Percentiles rank a stretch among this genome's conserved stretches.
These are phyloP conservation scores for Sepiola atlantica DNA, from an alignment of 2,888 invertebrate species.

Conservation along the genomic window DNA sequence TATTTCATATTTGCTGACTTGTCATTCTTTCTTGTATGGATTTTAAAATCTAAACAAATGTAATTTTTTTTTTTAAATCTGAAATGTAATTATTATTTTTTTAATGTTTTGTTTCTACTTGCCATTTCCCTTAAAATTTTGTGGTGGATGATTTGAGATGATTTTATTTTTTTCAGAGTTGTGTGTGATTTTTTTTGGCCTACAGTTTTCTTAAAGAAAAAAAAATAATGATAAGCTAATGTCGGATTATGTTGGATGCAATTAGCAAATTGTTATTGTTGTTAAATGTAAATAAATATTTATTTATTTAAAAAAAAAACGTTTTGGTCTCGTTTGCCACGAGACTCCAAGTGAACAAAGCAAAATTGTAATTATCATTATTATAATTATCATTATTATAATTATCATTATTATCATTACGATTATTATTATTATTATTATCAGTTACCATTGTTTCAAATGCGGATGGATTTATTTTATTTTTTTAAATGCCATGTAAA, in stretches of 20 bases:
- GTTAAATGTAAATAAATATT: neutral
- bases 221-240: neutral
- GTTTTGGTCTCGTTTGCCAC: neutral
- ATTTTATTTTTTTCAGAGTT: conserved; percentile 6
- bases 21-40: neutral
- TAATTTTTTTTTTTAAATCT: neutral
- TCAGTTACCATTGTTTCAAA: neutral
- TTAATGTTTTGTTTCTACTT: neutral
- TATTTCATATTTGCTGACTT: neutral
- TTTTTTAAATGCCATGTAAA: conserved; percentile 19
- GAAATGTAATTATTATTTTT: neutral
- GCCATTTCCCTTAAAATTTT: neutral
- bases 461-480: conserved; percentile 19
- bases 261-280: neutral
- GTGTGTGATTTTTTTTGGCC: neutral
- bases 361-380: neutral
- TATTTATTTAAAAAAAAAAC: neutral
- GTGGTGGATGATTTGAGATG: neutral
- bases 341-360: conserved; percentile 7
- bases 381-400: too few relatives aligned
- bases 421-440: neutral
- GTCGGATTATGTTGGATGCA: neutral
- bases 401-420: conserved; percentile 23
- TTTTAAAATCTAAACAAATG: neutral
- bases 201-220: neutral